Evolutionary conservation across 2,797 vertebrate species (phyloP), one percentile per base, ranked within the genome.

Genomic region (Fundulus diaphanus): DNA sequence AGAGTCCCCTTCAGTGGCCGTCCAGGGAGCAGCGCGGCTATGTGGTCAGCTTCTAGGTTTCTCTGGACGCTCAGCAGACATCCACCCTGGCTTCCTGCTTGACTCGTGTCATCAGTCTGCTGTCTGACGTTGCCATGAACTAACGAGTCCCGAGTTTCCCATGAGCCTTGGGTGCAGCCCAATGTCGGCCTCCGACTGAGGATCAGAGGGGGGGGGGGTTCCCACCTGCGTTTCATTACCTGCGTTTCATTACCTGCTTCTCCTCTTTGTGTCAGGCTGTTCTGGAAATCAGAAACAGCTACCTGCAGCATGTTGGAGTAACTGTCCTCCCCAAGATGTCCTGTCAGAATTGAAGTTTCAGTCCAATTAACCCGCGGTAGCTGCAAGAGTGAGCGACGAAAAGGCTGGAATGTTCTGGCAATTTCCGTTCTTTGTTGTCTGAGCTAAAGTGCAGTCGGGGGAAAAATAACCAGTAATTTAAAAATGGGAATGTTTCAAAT

Each of bases 181-280:
- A 69, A 6, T 71, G 73, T 90, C 84, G 80, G 79, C 78, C 84
- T 49, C 73, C 37, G 66, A 79, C 79, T 89, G 90, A 86, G 78
- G 76, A 89, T 89, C 87, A 89, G 86, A 89, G 82, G 77, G 74
- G n/a, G n/a, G n/a, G n/a, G n/a, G n/a, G n/a, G n/a, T 31, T 79
- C 80, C 73, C 89, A 92, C 88, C 93, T 95, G 93, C 80, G 70
- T 93, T 90, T 93, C 92, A 94, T 95, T 94, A 94, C 82, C 82
- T 82, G 70, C 82, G 70, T 93, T 90, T 93, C 92, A 94, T 95
- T 94, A 94, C 82, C 82, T 82, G 70, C 82, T 86, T 85, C 42
- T 42, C 70, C 82, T 85, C 89, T 85, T 95, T 94, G 87, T 92
- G 93, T 94, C 88, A 82, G 75, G 79, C 78, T 80, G 84, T 87